Evolutionary conservation across 2,113 vertebrate genomes (phyloP).

Genomic region (Anas platyrhynchos): DNA sequence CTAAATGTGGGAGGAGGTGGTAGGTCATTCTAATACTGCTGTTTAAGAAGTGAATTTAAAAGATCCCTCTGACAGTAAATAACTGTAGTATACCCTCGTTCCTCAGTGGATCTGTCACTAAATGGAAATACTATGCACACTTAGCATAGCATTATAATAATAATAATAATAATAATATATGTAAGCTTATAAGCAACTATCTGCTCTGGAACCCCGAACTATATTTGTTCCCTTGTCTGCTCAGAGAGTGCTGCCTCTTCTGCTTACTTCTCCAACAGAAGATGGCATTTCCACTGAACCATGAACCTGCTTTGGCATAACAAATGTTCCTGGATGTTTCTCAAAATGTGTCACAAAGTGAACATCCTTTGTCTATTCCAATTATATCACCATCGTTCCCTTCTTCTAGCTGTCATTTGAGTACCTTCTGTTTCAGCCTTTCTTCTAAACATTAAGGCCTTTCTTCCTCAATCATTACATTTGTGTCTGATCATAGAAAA

Average conservation of each 20-base stretch:
- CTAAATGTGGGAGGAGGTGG: neutral
- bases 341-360: constrained; percentile 70
- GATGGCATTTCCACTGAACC: constrained; percentile 72
- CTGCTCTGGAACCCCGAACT: constrained; percentile 1
- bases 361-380: constrained; percentile 65
- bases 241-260: constrained; percentile 12
- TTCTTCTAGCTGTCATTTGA: constrained; percentile 68
- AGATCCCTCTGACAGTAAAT: neutral
- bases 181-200: neutral
- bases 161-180: neutral
- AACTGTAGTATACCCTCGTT: neutral
- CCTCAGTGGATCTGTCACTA: neutral
- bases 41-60: neutral
- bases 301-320: constrained; percentile 61
- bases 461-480: constrained; percentile 51
- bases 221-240: constrained; percentile 26
- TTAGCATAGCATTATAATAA: neutral
- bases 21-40: neutral
- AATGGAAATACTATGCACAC: neutral
- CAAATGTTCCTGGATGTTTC: constrained; percentile 69
- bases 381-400: constrained; percentile 63
- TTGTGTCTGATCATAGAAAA: constrained; percentile 51
- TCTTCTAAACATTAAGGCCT: constrained; percentile 30
- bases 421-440: constrained; percentile 47
- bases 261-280: constrained; percentile 36